Conservation (phyloP, 2,113 vertebrate species). For the Pomatorhinus ruficollis region DNA sequence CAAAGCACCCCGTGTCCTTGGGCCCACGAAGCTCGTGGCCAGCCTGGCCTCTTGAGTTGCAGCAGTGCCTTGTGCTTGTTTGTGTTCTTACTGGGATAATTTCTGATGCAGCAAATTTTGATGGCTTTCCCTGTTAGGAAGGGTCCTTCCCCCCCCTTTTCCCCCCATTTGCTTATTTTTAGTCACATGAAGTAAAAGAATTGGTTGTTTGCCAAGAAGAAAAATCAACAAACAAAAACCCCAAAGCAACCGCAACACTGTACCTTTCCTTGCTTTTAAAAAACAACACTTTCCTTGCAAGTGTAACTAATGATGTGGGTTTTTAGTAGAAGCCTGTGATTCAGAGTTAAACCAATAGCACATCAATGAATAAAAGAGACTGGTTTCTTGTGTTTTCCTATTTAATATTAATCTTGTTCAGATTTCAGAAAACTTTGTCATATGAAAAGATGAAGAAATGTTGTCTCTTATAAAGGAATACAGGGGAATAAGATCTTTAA, state of each 20-base stretch:
- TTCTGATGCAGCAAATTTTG: not conserved
- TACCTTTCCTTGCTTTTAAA: constrained; percentile 8
- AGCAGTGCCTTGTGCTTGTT: not conserved
- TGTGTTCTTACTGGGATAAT: not conserved
- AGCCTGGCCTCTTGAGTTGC: not conserved
- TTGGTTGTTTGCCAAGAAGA: not conserved
- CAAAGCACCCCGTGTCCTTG: not conserved
- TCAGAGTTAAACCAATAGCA: not conserved
- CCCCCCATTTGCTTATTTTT: not conserved
- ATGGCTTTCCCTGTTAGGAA: not conserved
- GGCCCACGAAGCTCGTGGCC: not conserved
- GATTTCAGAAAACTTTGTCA: not conserved
- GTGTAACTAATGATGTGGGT: not conserved
- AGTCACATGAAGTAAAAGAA: constrained; percentile 10
- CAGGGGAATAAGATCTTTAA: not conserved
- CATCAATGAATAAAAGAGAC: not conserved
- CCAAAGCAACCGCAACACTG: not conserved
- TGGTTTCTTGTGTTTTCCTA: not conserved
- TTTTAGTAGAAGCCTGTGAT: not conserved
- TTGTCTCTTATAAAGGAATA: not conserved
- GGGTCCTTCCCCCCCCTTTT: rapidly evolving
- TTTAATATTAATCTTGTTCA: constrained; percentile 6
- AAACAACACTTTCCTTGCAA: not conserved
- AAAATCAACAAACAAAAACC: not conserved
- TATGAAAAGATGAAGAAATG: not conserved